Evolutionary conservation across 2,797 vertebrate genomes (phyloP), one percentile per base, ranked within the genome.

Genomic region (Chiroxiphia lanceolata): DNA sequence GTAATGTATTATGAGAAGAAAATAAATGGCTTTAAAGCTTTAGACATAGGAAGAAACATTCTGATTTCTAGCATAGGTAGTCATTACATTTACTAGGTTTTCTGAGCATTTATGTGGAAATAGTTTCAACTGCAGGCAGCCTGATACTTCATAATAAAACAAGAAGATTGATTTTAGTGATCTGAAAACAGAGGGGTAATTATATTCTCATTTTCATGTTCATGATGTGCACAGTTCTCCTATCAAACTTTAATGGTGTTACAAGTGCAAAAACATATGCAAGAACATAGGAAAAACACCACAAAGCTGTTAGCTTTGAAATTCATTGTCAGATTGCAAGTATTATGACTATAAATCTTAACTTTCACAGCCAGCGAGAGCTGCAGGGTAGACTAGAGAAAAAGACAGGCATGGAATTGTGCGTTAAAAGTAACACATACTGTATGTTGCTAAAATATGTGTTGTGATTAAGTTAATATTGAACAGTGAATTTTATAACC

Each of bases 131-230:
- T 54, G 54, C 45, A 93, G 31, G n/a, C 80, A 95, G 56, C 19
- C 71, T 71, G 88, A 93, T 83, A 77, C 45, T 88, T 88, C 79
- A 83, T 56, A 95, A 94, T 33, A 94, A 90, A 95, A 86, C 59
- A 76, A 84, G 45, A 93, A 92, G 95, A 97, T 96, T 94, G 74
- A 95, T 96, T 93, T 92, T 93, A 89, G 89, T 84, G 90, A 90
- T 94, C 74, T 92, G 91, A 95, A 90, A 96, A 90, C 91, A 94
- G 80, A 94, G 81, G 74, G 94, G 93, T 91, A 94, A 94, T 96
- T 96, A 95, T 95, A 93, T 93, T 94, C 95, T 94, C 93, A 94
- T 97, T 94, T 95, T 96, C 25, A 3, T 94, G 83, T 93, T 94
- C 91, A 92, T 91, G 91, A 94, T 95, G 88, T 93, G 56, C 93